Evolutionary conservation across 2,797 vertebrate genomes (phyloP).

Genomic region (Enteromius fasciolatus): DNA sequence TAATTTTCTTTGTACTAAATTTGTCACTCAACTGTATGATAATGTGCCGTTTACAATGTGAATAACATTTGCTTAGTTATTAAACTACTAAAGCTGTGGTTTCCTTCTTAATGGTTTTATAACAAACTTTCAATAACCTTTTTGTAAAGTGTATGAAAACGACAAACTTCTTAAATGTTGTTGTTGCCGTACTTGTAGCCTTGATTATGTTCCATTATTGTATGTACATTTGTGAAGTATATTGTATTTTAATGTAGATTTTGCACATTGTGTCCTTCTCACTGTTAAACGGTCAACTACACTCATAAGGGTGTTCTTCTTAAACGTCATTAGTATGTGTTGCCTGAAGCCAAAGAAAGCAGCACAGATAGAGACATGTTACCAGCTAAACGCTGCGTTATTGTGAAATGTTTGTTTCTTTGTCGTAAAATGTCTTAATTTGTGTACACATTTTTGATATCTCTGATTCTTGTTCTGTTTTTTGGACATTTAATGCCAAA

Average conservation of each 20-base stretch:
- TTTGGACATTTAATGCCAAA: conserved; percentile 20
- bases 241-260: conserved; percentile 36
- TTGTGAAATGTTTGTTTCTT: not conserved
- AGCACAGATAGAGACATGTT: conserved; percentile 27
- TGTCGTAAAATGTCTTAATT: conserved; percentile 24
- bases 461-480: not conserved
- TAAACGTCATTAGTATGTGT: conserved; percentile 21
- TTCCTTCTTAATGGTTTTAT: conserved; percentile 5
- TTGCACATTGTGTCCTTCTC: conserved; percentile 63
- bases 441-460: not conserved
- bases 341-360: conserved; percentile 36
- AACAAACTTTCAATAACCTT: conserved; percentile 1
- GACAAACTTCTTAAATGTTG: not conserved
- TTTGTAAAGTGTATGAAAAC: not conserved
- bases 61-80: conserved; percentile 9
- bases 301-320: conserved; percentile 20
- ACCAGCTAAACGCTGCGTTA: not conserved
- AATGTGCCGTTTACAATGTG: conserved; percentile 30
- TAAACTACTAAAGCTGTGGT: conserved; percentile 13
- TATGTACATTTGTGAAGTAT: conserved; percentile 34
- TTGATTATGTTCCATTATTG: not conserved
- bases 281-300: conserved; percentile 25
- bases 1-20: not conserved
- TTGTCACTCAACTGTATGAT: not conserved
- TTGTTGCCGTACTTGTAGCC: conserved; percentile 12